Percentiles rank a stretch among this genome's conserved stretches.
phyloP scores from a whole-genome alignment of 2,797 vertebrate genomes.

The Setipinna tenuifilis region DNA sequence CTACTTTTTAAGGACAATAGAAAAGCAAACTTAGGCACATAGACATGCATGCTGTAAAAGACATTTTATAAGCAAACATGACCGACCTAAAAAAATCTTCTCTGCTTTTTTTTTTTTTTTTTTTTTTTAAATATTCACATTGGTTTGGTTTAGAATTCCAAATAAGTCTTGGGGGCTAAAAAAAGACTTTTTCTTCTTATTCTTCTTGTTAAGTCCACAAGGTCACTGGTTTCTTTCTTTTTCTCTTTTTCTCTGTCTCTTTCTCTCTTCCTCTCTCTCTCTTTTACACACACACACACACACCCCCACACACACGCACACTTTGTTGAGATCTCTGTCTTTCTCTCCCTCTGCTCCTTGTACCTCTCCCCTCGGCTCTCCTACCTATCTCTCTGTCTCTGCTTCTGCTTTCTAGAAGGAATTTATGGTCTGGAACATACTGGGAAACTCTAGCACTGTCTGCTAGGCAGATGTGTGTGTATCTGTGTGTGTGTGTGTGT shows the following conservation, averaged over 20 bases:
- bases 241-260: neutral
- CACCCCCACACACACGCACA: too few species aligned
- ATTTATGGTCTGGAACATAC: slow-evolving; percentile 19
- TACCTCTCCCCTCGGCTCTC: neutral
- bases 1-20: too few species aligned
- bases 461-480: neutral
- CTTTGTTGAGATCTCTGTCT: neutral
- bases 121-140: neutral
- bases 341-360: neutral
- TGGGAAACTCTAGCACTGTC: neutral
- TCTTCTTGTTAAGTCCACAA: neutral
- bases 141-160: neutral
- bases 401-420: slow-evolving; percentile 18
- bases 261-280: too few species aligned
- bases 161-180: neutral
- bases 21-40: neutral
- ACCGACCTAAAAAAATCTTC: neutral
- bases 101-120: neutral
- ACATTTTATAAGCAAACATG: neutral
- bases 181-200: neutral
- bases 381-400: neutral
- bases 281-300: too few species aligned
- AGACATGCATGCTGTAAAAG: neutral
- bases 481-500: slow-evolving; percentile 24
- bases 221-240: neutral